A percentile compares a stretch with the other conserved stretches of the same genome.
Evolutionary conservation across 2,113 vertebrate species (phyloP).

Genomic region (Phainopepla nitens): DNA sequence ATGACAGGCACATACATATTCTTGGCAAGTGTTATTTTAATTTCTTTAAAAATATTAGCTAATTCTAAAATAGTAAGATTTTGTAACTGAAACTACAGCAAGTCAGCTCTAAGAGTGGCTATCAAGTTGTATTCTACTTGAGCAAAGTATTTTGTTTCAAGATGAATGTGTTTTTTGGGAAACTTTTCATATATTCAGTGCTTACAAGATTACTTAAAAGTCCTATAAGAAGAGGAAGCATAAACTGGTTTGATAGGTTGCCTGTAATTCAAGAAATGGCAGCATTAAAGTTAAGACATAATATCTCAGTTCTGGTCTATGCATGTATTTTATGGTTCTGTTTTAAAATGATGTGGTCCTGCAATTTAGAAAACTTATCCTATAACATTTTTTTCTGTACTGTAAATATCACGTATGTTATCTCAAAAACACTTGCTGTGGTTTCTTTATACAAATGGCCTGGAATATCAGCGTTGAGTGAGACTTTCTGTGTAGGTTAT

Average conservation of each 20-base stretch:
- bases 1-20: neutral
- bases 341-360: neutral
- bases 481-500: neutral
- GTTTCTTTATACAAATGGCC: neutral
- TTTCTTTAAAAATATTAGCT: neutral
- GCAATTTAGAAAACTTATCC: neutral
- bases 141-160: neutral
- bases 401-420: neutral
- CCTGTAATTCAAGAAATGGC: neutral
- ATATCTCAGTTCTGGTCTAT: neutral
- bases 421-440: neutral
- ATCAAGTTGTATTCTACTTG: neutral
- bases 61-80: neutral
- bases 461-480: neutral
- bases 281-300: neutral
- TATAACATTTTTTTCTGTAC: neutral
- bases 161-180: neutral
- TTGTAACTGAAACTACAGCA: neutral
- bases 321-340: neutral
- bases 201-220: neutral
- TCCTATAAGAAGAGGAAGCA: neutral
- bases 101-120: neutral
- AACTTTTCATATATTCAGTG: neutral
- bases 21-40: neutral
- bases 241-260: neutral